phyloP scores from a whole-genome alignment of 2,888 invertebrate genomes.

The Luperina nickerlii region DNA sequence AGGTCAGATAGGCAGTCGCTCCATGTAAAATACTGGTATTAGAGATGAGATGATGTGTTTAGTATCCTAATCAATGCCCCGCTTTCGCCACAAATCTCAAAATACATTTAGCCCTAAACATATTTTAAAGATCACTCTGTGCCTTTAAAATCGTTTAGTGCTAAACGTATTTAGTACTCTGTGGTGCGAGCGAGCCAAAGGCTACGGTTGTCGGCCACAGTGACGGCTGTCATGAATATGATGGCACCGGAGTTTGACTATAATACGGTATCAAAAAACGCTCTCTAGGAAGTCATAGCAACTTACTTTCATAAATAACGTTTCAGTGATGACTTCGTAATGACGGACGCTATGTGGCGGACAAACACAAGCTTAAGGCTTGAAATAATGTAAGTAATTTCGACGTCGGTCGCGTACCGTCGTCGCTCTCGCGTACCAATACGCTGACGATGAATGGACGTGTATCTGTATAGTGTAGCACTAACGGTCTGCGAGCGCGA shows the following conservation, averaged over 20 bases:
- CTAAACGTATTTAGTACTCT: background rate
- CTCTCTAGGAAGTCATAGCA: background rate
- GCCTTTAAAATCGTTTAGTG: background rate
- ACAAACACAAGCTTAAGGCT: background rate
- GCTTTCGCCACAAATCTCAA: background rate
- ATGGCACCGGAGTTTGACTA: background rate
- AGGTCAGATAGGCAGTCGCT: too few species aligned
- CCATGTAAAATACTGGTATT: too few species aligned
- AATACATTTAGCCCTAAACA: background rate
- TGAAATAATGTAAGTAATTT: background rate
- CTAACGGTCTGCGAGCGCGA: background rate
- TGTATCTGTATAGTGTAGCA: background rate
- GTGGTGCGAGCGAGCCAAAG: background rate
- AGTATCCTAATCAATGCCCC: background rate
- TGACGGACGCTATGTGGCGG: too few species aligned
- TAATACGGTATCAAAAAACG: background rate
- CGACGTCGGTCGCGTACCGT: background rate
- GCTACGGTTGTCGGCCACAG: background rate
- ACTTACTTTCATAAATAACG: background rate
- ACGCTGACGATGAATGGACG: background rate
- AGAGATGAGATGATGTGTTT: background rate
- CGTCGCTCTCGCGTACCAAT: background rate
- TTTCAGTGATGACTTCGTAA: too few species aligned
- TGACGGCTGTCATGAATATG: background rate
- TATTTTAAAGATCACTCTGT: background rate